A percentile compares a stretch with the other conserved stretches of the same genome.
Conservation (phyloP, 1,140 invertebrate species). For the Dendrolimus punctatus region DNA sequence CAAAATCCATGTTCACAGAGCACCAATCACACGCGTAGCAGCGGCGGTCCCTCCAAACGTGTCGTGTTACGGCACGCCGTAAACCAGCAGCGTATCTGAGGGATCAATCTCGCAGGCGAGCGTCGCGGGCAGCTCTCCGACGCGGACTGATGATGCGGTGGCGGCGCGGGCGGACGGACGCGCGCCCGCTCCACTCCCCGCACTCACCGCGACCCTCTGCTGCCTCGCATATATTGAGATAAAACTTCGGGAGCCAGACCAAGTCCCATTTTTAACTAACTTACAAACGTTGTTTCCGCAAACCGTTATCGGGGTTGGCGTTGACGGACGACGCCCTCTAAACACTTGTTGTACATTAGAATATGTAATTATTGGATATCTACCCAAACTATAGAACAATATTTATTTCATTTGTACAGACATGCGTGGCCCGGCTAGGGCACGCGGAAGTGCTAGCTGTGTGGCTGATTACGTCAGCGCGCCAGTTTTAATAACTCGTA, state of each 20-base stretch:
- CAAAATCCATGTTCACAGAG: slow-evolving; percentile 62
- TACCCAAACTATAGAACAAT: slow-evolving; percentile 10
- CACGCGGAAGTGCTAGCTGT: slow-evolving; percentile 57
- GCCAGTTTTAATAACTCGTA: slow-evolving; percentile 59
- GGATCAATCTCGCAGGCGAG: slow-evolving; percentile 59
- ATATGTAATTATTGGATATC: slow-evolving; percentile 7
- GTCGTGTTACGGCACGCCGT: slow-evolving; percentile 70
- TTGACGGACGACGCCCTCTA: slow-evolving; percentile 14
- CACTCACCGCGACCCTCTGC: slow-evolving; percentile 18
- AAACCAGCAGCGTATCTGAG: slow-evolving; percentile 71
- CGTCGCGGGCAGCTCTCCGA: slow-evolving; percentile 58
- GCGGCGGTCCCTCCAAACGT: slow-evolving; percentile 68
- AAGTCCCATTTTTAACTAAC: slow-evolving; percentile 59
- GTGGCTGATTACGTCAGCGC: slow-evolving; percentile 58
- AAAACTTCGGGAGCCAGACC: slow-evolving; percentile 62
- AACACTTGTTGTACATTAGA: slow-evolving; percentile 10
- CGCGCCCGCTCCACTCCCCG: slow-evolving; percentile 29
- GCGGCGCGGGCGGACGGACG: slow-evolving; percentile 63
- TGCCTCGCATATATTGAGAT: slow-evolving; percentile 49
- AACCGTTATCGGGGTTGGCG: slow-evolving; percentile 32
- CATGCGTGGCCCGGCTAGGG: slow-evolving; percentile 28
- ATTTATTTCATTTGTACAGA: slow-evolving; percentile 5
- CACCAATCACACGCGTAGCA: slow-evolving; percentile 61
- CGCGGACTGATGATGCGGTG: slow-evolving; percentile 67
- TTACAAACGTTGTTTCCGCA: slow-evolving; percentile 41